Evolutionary conservation across 2,797 vertebrate genomes (phyloP).

Genomic region (Lagodon rhomboides): DNA sequence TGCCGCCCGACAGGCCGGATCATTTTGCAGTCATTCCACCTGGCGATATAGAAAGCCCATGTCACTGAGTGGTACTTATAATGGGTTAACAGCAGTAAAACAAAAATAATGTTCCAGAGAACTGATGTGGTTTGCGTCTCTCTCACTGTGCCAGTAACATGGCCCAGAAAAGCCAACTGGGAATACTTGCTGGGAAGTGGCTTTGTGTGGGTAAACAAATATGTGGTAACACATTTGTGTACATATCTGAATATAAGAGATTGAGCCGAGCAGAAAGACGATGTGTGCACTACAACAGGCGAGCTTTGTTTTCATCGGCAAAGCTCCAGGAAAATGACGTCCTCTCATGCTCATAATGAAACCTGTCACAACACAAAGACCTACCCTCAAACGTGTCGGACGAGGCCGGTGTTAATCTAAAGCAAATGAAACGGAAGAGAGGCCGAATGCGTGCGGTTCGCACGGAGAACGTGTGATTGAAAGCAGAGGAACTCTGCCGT

Average conservation of each 20-base stretch:
- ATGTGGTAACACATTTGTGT: slow-evolving; percentile 7
- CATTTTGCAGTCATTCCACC: slow-evolving; percentile 15
- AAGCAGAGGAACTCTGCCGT: slow-evolving; percentile 55
- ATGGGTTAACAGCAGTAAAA: slow-evolving; percentile 16
- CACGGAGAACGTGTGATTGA: slow-evolving; percentile 50
- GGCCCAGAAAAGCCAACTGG: background rate
- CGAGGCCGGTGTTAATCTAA: slow-evolving; percentile 53
- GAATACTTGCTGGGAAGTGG: slow-evolving; percentile 21
- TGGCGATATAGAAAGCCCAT: slow-evolving; percentile 9
- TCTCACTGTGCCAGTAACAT: slow-evolving; percentile 18
- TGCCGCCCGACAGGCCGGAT: background rate
- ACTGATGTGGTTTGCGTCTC: slow-evolving; percentile 20
- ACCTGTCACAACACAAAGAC: slow-evolving; percentile 15
- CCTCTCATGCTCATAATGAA: slow-evolving; percentile 26
- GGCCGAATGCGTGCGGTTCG: slow-evolving; percentile 19
- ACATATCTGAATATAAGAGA: background rate
- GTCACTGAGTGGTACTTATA: background rate
- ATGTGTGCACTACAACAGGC: background rate
- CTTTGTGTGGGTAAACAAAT: slow-evolving; percentile 8
- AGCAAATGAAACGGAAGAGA: slow-evolving; percentile 32
- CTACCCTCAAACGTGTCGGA: slow-evolving; percentile 1
- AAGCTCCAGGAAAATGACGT: slow-evolving; percentile 9
- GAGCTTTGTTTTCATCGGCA: background rate
- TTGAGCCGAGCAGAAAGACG: background rate
- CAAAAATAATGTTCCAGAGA: background rate